A percentile compares a stretch with the other conserved stretches of the same genome.
Evolutionary conservation across 2,113 vertebrate species (phyloP).

Genomic region (Calyptommatus sinebrachiatus): DNA sequence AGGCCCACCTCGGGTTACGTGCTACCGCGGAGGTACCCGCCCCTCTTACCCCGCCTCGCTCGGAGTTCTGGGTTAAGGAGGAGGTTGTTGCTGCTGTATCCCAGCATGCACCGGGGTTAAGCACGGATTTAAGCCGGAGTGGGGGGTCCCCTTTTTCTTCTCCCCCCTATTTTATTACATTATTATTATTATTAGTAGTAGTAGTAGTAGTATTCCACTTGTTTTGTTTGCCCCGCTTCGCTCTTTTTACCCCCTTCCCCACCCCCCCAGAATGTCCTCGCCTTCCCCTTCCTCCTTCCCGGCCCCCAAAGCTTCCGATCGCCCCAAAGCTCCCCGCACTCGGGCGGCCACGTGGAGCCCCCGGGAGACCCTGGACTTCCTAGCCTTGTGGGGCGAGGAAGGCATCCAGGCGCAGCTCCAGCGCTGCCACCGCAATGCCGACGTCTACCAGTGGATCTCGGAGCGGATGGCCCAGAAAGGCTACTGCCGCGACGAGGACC

Average conservation of each 20-base stretch:
- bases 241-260: not conserved
- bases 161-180: not conserved
- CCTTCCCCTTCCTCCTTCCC: constrained; percentile 16
- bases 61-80: constrained; percentile 5
- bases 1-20: constrained; percentile 36
- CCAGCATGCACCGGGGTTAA: constrained; percentile 13
- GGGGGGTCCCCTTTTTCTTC: not conserved
- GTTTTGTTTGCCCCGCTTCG: not conserved
- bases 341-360: constrained; percentile 30
- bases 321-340: constrained; percentile 16
- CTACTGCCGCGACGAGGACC: constrained; percentile 26
- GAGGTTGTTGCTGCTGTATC: not conserved
- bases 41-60: constrained; percentile 34
- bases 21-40: constrained; percentile 30
- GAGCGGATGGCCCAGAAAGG: constrained; percentile 28
- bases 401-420: constrained; percentile 28
- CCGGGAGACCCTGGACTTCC: constrained; percentile 25
- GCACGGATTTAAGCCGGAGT: not conserved
- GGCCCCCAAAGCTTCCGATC: not conserved
- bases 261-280: constrained; percentile 6
- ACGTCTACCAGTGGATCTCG: constrained; percentile 38
- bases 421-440: constrained; percentile 32
- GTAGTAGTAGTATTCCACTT: not conserved
- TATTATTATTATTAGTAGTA: too few relatives aligned
- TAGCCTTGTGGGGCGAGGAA: constrained; percentile 24